These are phyloP conservation scores for Epizoanthus scotinus DNA, from an alignment of 92 coral and sea anemone genomes.

Conservation along the genomic window DNA sequence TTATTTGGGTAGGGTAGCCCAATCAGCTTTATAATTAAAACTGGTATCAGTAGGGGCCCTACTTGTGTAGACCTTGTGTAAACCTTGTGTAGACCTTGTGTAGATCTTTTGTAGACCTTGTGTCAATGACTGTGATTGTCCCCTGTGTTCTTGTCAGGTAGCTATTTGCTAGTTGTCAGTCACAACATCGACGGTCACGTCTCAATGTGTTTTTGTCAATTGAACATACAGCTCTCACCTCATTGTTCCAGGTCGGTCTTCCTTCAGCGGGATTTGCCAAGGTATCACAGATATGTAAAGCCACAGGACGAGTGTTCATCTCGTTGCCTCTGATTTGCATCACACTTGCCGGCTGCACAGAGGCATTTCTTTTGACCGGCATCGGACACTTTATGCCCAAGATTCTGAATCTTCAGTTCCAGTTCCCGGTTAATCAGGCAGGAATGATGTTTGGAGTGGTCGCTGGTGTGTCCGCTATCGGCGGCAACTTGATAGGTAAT, in stretches of 20 bases:
- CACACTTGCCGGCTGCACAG: constrained; percentile 69
- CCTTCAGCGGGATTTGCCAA: constrained; percentile 52
- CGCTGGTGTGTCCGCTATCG: constrained; percentile 62
- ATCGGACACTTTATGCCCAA: constrained; percentile 84
- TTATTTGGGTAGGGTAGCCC: no score
- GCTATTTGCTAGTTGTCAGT: no score
- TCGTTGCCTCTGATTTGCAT: constrained; percentile 65
- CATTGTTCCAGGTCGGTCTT: constrained; percentile 3
- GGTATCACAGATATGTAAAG: constrained; percentile 67
- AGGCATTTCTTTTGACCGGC: constrained; percentile 63
- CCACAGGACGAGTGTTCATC: constrained; percentile 64
- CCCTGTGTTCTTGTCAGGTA: no score
- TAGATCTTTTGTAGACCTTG: no score
- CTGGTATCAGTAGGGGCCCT: no score
- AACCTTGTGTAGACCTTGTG: no score
- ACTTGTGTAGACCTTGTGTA: no score
- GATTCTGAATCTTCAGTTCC: constrained; percentile 72
- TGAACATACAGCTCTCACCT: not conserved
- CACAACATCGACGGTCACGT: no score
- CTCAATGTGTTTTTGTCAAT: no score
- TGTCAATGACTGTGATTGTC: no score
- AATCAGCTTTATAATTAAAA: no score
- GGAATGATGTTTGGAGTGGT: constrained; percentile 75
- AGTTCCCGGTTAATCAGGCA: constrained; percentile 58
- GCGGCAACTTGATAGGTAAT: constrained; percentile 81